A percentile compares a stretch with the other conserved stretches of the same genome.
Conservation (phyloP, 1,140 invertebrate genomes). For the Aphelinus atriplicis region DNA sequence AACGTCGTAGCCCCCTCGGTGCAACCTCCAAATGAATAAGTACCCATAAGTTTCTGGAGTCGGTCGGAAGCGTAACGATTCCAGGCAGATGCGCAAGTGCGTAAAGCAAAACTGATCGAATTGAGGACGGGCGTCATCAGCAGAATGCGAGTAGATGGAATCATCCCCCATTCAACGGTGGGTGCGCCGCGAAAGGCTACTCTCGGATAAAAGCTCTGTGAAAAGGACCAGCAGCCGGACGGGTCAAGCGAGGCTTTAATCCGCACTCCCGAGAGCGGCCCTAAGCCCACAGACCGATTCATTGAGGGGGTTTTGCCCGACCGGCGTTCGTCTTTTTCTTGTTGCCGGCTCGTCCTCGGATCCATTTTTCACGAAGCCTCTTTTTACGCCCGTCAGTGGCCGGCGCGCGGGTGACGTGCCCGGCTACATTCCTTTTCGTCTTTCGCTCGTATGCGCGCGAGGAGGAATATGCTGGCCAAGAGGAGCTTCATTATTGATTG, state of each 20-base stretch:
- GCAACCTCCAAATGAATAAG: too few species aligned
- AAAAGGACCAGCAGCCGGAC: not conserved
- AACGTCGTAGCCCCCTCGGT: too few species aligned
- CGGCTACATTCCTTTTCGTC: too few species aligned
- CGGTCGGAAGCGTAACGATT: too few species aligned
- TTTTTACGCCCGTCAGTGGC: conserved; percentile 1
- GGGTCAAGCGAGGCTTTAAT: conserved; percentile 7
- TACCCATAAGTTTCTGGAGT: too few species aligned
- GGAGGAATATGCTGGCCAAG: too few species aligned
- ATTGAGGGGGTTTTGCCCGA: not conserved
- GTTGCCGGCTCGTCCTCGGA: not conserved
- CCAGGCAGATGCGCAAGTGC: too few species aligned
- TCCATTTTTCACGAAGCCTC: conserved; percentile 16
- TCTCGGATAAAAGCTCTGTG: not conserved
- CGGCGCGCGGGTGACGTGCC: not conserved
- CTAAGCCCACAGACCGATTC: not conserved
- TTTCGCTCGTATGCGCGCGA: too few species aligned
- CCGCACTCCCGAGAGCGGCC: not conserved
- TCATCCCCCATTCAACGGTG: not conserved
- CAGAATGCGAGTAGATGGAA: not conserved
- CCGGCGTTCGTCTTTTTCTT: too few species aligned
- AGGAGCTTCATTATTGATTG: conserved; percentile 14
- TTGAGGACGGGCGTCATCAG: too few species aligned
- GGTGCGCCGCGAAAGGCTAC: not conserved
- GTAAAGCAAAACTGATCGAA: too few species aligned